Percentiles rank a stretch among this genome's conserved stretches.
Evolutionary conservation across 2,888 invertebrate species (phyloP).

Genomic region (Andrena haemorrhoa): DNA sequence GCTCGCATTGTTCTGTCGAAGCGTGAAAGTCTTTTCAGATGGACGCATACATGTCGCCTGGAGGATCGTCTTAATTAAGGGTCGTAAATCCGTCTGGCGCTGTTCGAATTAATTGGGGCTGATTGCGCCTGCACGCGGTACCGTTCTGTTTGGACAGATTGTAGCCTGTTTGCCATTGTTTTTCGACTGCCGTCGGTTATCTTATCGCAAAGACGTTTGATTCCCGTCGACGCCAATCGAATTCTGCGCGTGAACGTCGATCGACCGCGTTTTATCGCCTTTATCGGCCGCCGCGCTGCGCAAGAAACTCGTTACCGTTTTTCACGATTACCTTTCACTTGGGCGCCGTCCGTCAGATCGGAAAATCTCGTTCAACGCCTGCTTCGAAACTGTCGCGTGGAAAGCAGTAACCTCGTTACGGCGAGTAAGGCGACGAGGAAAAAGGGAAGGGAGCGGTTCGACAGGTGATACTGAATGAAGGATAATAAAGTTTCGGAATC

Average conservation of each 20-base stretch:
- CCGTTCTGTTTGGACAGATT: neutral
- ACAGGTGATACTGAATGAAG: slow-evolving; percentile 4
- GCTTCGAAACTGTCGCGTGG: slow-evolving; percentile 58
- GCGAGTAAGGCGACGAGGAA: neutral
- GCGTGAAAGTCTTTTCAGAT: no score
- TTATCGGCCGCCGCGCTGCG: slow-evolving; percentile 33
- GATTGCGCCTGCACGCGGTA: neutral
- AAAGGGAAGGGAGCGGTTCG: slow-evolving; percentile 24
- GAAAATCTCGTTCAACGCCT: slow-evolving; percentile 56
- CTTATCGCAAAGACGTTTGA: slow-evolving; percentile 37
- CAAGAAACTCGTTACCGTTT: slow-evolving; percentile 58
- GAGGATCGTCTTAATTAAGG: no score
- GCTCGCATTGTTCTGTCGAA: no score
- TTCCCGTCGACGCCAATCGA: slow-evolving; percentile 27
- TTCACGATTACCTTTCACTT: slow-evolving; percentile 63
- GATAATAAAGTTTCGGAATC: slow-evolving; percentile 2
- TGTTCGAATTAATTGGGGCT: neutral
- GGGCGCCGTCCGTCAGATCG: slow-evolving; percentile 41
- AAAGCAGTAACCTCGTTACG: slow-evolving; percentile 59
- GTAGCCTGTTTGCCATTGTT: neutral
- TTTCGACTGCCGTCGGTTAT: slow-evolving; percentile 2
- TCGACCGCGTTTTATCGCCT: slow-evolving; percentile 48
- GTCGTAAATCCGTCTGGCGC: neutral
- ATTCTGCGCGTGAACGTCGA: slow-evolving; percentile 24
- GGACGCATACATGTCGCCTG: no score